These are phyloP conservation scores for Lasioglossum malachurum DNA, from an alignment of 2,888 invertebrate species.

Conservation along the genomic window DNA sequence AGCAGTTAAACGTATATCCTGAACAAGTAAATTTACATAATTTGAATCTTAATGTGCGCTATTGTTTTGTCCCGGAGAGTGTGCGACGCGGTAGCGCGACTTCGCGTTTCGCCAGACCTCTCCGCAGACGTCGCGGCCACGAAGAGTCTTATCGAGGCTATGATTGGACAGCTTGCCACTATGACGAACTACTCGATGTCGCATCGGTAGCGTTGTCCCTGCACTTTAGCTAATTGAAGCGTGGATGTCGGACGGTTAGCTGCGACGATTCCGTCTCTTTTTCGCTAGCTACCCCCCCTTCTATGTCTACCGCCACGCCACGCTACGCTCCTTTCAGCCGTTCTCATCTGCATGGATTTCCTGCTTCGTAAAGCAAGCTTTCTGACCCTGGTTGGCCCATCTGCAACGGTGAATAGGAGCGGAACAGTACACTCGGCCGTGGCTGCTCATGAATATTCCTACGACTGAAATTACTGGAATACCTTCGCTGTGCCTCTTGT, in stretches of 20 bases:
- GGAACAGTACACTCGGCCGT: conserved; percentile 73
- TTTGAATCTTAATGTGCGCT: neutral
- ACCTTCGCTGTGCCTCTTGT: conserved; percentile 76
- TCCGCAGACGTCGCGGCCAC: neutral
- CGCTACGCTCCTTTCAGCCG: conserved; percentile 38
- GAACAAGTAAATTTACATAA: neutral
- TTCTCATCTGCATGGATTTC: conserved; percentile 82
- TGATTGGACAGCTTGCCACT: conserved; percentile 24
- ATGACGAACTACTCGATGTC: conserved; percentile 43
- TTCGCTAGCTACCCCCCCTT: conserved; percentile 29
- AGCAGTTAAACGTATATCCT: neutral
- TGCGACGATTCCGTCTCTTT: conserved; percentile 39
- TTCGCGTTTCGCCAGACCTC: neutral
- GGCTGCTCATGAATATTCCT: conserved; percentile 83
- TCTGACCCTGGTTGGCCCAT: conserved; percentile 75
- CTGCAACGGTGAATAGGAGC: conserved; percentile 77
- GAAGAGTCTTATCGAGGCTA: conserved; percentile 27
- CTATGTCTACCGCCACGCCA: neutral
- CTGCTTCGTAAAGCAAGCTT: conserved; percentile 79
- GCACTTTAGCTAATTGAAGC: conserved; percentile 82
- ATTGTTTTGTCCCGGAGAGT: neutral
- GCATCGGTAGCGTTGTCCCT: conserved; percentile 59
- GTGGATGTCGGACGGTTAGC: conserved; percentile 74
- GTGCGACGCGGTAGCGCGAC: neutral
- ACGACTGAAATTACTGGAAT: conserved; percentile 80